Evolutionary conservation across 2,797 vertebrate genomes (phyloP).

Genomic region (Peromyscus attwateri): DNA sequence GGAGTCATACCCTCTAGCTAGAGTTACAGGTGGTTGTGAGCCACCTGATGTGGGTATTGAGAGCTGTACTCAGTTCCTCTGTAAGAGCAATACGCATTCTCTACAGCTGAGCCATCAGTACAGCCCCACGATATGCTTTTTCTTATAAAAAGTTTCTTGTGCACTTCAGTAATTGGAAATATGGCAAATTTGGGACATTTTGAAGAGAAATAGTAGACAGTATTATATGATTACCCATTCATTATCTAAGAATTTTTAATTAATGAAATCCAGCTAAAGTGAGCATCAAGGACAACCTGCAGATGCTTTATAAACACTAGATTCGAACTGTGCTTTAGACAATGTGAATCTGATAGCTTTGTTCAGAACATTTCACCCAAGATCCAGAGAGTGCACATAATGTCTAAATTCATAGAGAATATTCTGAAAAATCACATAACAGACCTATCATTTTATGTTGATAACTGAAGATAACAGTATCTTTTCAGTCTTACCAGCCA

Average conservation of each 20-base stretch:
- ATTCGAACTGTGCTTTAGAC: not conserved
- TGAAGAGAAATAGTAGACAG: not conserved
- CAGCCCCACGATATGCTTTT: not conserved
- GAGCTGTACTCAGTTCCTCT: not conserved
- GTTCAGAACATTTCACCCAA: not conserved
- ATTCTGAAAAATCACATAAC: not conserved
- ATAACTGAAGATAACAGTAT: not conserved
- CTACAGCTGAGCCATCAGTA: too few relatives aligned
- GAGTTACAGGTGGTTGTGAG: not conserved
- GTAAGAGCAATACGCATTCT: not conserved
- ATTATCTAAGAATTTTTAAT: constrained; percentile 22
- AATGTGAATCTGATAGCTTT: not conserved
- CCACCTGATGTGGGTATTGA: not conserved
- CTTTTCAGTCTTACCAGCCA: not conserved
- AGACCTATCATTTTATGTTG: not conserved
- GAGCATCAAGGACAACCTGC: not conserved
- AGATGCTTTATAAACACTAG: not conserved
- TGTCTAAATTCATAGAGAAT: not conserved
- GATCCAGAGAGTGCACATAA: not conserved
- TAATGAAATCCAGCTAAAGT: not conserved
- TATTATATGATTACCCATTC: not conserved
- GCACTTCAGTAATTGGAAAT: not conserved
- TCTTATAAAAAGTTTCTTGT: not conserved
- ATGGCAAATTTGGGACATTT: not conserved
- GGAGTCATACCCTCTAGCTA: not conserved